phyloP scores from a whole-genome alignment of 2,797 vertebrate genomes.

The Argentina silus region DNA sequence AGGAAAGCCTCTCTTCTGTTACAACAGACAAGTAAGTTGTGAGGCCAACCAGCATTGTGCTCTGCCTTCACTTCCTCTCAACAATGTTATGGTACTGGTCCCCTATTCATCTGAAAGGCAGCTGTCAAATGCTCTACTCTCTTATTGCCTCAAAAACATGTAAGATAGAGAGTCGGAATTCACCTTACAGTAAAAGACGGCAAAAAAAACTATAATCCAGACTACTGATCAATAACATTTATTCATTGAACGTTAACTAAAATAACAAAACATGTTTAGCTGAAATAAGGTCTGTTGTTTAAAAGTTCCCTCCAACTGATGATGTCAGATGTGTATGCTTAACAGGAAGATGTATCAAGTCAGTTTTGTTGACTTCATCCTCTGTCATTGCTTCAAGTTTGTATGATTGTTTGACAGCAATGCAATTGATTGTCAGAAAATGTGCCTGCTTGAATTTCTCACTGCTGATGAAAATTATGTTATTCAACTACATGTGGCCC shows the following conservation, averaged over 20 bases:
- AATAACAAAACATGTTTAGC: background rate
- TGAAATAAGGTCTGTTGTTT: background rate
- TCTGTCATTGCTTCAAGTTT: constrained; percentile 12
- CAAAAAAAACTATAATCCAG: background rate
- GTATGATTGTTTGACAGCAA: constrained; percentile 7
- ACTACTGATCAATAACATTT: too few relatives aligned
- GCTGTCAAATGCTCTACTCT: background rate
- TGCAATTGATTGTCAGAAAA: background rate
- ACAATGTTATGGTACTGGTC: background rate
- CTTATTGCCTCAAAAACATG: constrained; percentile 17
- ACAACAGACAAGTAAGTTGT: too few relatives aligned
- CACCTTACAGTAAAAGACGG: background rate
- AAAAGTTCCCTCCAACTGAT: background rate
- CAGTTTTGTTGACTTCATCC: constrained; percentile 4
- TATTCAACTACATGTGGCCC: constrained; percentile 7
- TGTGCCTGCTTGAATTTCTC: background rate
- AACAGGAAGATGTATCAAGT: constrained; percentile 10
- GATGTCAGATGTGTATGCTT: constrained; percentile 4
- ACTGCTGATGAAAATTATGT: background rate
- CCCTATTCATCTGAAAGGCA: background rate
- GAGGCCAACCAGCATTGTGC: too few relatives aligned
- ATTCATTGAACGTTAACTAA: background rate
- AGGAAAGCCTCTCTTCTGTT: too few relatives aligned
- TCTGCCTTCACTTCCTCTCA: background rate
- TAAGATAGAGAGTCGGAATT: constrained; percentile 10